phyloP scores from a whole-genome alignment of 2,797 vertebrate species.

The Okamejei kenojei region DNA sequence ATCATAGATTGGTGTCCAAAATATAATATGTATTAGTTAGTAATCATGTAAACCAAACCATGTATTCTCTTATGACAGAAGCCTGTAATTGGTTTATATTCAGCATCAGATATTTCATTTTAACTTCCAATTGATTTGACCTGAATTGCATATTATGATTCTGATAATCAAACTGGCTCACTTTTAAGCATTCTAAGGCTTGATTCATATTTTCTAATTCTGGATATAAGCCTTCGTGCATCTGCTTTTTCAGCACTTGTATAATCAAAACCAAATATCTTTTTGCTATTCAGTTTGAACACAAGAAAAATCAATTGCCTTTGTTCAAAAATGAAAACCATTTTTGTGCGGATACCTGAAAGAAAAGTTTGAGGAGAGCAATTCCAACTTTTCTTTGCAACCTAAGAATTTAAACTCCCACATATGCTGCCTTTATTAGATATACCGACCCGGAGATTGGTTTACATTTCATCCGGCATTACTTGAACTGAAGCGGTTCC shows the following conservation, averaged over 20 bases:
- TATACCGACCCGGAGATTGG: too few species aligned
- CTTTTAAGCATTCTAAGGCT: background rate
- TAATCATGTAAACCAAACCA: background rate
- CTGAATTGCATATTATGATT: background rate
- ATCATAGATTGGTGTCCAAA: background rate
- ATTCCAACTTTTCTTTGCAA: background rate
- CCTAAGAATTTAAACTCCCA: background rate
- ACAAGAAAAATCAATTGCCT: background rate
- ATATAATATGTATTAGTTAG: background rate
- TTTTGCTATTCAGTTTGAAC: background rate
- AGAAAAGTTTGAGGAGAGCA: background rate
- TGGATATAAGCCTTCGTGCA: background rate
- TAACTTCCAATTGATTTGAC: conserved; percentile 22
- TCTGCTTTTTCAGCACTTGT: background rate
- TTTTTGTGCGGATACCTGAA: background rate
- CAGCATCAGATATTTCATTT: conserved; percentile 24
- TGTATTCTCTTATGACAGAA: background rate
- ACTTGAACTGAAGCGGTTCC: too few species aligned
- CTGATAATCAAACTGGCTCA: background rate
- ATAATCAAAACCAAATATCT: background rate
- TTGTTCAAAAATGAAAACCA: background rate
- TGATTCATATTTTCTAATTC: background rate
- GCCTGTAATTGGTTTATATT: background rate
- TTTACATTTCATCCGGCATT: too few species aligned
- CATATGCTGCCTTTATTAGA: background rate